phyloP scores from a whole-genome alignment of 1,140 invertebrate genomes.

The Zaprionus ghesquierei region DNA sequence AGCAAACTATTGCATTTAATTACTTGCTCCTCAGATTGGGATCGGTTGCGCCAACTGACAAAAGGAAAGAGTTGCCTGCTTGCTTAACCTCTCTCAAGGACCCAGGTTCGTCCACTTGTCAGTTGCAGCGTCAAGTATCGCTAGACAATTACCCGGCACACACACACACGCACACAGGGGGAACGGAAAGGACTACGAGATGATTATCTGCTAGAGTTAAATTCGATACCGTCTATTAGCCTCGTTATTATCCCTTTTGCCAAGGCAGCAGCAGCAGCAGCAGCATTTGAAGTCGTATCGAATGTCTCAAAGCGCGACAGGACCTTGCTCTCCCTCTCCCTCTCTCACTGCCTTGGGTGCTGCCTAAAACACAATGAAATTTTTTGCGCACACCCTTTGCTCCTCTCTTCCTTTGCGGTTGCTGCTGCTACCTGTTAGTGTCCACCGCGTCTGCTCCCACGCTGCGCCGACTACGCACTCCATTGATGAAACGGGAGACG shows the following conservation, averaged over 20 bases:
- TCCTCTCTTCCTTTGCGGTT: not conserved
- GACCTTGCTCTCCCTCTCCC: slow-evolving; percentile 23
- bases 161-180: not conserved
- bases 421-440: slow-evolving; percentile 2
- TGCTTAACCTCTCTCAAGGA: slow-evolving; percentile 60
- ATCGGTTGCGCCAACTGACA: slow-evolving; percentile 43
- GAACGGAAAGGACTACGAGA: slow-evolving; percentile 23
- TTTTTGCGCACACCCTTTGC: slow-evolving; percentile 11
- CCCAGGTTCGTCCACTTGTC: slow-evolving; percentile 44
- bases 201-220: slow-evolving; percentile 82
- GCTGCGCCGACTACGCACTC: slow-evolving; percentile 39
- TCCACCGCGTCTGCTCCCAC: slow-evolving; percentile 47
- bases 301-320: slow-evolving; percentile 60
- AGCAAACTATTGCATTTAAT: slow-evolving; percentile 60
- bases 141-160: slow-evolving; percentile 58
- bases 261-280: not conserved
- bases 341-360: slow-evolving; percentile 44
- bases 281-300: slow-evolving; percentile 77
- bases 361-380: slow-evolving; percentile 41
- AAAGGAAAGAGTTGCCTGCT: slow-evolving; percentile 43
- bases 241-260: slow-evolving; percentile 78
- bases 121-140: slow-evolving; percentile 69
- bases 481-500: slow-evolving; percentile 74
- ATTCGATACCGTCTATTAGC: slow-evolving; percentile 82
- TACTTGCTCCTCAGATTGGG: slow-evolving; percentile 53